Evolutionary conservation across 2,113 vertebrate genomes (phyloP), one percentile per base, ranked within the genome.

Genomic region (Aspiorhynchus laticeps): DNA sequence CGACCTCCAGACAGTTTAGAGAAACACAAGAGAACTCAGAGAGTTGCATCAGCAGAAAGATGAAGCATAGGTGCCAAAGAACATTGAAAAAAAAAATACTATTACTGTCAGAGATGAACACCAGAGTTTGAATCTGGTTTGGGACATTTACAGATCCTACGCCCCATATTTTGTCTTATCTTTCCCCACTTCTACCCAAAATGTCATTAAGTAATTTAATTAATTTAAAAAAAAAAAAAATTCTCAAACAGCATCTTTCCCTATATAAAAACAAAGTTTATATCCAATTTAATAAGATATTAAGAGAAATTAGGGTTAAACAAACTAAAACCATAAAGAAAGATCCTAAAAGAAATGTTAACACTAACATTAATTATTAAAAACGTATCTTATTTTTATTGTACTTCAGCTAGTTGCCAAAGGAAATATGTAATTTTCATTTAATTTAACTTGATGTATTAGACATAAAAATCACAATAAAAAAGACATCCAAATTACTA

Each of bases 31-130:
- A 69, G 67, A 63, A 65, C 7, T 28, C 28, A 26, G 26, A 24
- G n/a, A 71, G 76, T 71, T 48, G 48, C 36, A 53, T 63, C 24
- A 38, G 17, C 61, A 87, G 76, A 84, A 86, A 48, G 17, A 83
- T 31, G n/a, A 69, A 46, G 43, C 14, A 67, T 17, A 51, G 48
- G 5, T 51, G 48, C 26, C 26, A 59, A 59, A 80, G 51, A 80
- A 17, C 1, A 24, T 5, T 51, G 48, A 51, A 48, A 48, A 17
- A 33, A 36, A 17, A 80, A 31, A 53, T 14, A 12, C 5, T 33
- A 56, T 33, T 56, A 24, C 19, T 61, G 51, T 80, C 33, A 26
- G 56, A 63, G 2, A 76, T 28, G 41, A 46, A 73, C 17, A 7
- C 14, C 26, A 67, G 5, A 21, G 69, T 38, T 4, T 24, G 19